phyloP scores from a whole-genome alignment of 2,797 vertebrate genomes.

The Oreortyx pictus region DNA sequence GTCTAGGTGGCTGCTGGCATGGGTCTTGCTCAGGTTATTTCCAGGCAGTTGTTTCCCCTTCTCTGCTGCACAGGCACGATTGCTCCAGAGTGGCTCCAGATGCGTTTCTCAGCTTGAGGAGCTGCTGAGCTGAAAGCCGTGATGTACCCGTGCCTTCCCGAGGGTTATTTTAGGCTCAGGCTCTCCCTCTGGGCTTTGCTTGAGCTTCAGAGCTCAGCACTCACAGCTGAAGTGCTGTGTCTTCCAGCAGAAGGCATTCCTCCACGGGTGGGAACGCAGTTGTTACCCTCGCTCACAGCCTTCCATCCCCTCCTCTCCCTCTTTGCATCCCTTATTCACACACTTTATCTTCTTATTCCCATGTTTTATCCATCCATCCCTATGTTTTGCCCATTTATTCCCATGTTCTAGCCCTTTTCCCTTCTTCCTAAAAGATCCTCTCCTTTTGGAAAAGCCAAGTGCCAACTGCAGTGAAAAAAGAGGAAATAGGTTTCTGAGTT shows the following conservation, averaged over 20 bases:
- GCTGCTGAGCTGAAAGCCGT: background rate
- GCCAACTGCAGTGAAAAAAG: no score
- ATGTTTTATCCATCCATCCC: background rate
- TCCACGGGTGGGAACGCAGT: background rate
- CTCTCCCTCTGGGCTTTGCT: background rate
- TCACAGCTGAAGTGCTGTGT: background rate
- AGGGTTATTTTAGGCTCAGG: background rate
- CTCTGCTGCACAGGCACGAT: rapidly evolving
- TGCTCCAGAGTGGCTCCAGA: background rate
- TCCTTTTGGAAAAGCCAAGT: no score
- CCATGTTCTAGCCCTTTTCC: background rate
- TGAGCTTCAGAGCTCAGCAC: background rate
- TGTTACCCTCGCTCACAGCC: background rate
- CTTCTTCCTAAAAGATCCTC: background rate
- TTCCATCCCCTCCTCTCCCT: background rate
- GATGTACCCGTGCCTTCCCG: rapidly evolving
- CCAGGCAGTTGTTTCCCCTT: background rate
- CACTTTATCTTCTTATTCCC: background rate
- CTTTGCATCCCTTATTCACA: background rate
- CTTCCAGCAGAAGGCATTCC: background rate
- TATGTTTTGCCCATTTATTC: background rate
- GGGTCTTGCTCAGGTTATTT: background rate
- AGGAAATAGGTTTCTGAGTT: background rate
- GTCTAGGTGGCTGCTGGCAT: background rate
- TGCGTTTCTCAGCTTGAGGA: background rate